A percentile compares a stretch with the other conserved stretches of the same genome.
These are phyloP conservation scores for Centrocercus urophasianus DNA, from an alignment of 2,113 vertebrate genomes.

Conservation along the genomic window DNA sequence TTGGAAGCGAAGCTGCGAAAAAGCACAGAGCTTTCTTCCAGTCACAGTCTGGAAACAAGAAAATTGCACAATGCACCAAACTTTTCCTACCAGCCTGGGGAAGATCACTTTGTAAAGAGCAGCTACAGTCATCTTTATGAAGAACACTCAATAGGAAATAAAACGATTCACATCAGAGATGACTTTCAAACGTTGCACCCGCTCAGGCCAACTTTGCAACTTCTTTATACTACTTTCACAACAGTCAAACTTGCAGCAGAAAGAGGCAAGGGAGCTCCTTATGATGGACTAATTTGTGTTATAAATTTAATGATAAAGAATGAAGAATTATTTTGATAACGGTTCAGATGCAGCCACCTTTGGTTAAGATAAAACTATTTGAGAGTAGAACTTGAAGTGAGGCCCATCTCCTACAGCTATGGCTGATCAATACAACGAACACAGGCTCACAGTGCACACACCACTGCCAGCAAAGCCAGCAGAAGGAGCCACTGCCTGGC, in stretches of 20 bases:
- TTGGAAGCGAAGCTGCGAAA: not conserved
- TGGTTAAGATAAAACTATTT: not conserved
- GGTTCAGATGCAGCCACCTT: not conserved
- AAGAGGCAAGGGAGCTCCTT: not conserved
- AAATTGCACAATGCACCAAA: not conserved
- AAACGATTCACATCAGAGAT: not conserved
- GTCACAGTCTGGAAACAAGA: not conserved
- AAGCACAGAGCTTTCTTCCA: not conserved
- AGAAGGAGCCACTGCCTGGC: not conserved
- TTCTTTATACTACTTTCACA: fast-evolving
- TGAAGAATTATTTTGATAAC: not conserved
- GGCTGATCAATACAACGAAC: fast-evolving
- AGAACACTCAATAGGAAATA: not conserved
- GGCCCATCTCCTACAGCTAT: not conserved
- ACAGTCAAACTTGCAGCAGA: not conserved
- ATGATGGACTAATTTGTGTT: not conserved
- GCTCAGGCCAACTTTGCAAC: not conserved
- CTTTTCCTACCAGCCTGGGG: not conserved
- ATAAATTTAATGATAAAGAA: not conserved
- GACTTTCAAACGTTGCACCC: not conserved
- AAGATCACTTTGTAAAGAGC: not conserved
- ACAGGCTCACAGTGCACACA: fast-evolving
- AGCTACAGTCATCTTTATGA: not conserved
- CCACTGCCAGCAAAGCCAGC: not conserved
- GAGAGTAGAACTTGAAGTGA: not conserved